Base-by-base conservation (phyloP, 2,113 vertebrate species). In the Sapayoa aenigma region DNA sequence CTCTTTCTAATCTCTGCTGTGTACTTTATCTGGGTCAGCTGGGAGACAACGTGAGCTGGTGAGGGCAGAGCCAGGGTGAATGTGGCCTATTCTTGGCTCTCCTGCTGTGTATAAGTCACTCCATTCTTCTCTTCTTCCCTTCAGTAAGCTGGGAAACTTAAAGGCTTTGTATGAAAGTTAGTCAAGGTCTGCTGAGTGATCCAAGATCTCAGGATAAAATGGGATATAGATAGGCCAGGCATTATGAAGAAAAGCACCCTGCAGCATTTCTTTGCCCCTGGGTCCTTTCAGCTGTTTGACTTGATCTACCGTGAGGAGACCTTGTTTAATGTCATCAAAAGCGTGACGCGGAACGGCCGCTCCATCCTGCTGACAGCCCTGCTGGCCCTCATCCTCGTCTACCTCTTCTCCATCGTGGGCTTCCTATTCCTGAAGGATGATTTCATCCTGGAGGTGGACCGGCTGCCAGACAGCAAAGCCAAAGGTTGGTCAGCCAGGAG, bases 371-470 rank as follows among this genome's bases (percentile, higher is more conserved):
- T 99, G 91, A 99, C 99, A 1, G 99, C 99, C 18, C 98, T 99
- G 93, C 98, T 99, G 79, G 99, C 99, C 25, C 99, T 99, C 95
- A 99, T 99, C 97, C 98, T 99, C 2, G 99, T 99, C 97, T 99
- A 99, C 98, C 99, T 99, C 93, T 99, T 99, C 98, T 99, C 99
- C 97, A 99, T 99, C 12, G 99, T 99, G 30, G 99, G 99, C 92
- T 99, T 99, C 98, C 98, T 99, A 5, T 99, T 98, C 94, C 98
- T 99, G 69, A 99, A 99, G 96, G 98, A 99, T 41, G 99, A 99
- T 95, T 99, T 99, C 98, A 99, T 99, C 93, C 98, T 99, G 91
- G 99, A 99, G 97, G 99, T 99, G 23, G 99, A 99, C 96, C 97
- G 96, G 33, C 98, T 99, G 93, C 94, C 96, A 2, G 77, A 92